These are phyloP conservation scores for Probaryconus sp. DNA, from an alignment of 1,140 invertebrate species.

Conservation along the genomic window DNA sequence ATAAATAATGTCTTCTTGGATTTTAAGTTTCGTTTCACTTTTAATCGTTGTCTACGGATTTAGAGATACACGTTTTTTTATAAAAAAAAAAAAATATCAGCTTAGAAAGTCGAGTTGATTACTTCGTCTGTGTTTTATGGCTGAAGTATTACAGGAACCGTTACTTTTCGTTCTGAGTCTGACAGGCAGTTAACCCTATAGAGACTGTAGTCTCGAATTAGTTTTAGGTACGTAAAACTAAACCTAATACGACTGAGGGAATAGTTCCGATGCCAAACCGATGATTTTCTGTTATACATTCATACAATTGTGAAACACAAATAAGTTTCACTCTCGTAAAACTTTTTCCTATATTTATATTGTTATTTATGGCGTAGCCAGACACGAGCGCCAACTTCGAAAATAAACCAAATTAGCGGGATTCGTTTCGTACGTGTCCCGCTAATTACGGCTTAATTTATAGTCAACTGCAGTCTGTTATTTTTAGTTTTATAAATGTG, in stretches of 20 bases:
- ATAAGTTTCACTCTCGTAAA: background rate
- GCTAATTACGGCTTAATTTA: no score
- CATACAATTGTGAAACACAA: background rate
- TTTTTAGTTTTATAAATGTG: no score
- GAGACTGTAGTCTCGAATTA: constrained; percentile 54
- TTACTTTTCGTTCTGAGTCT: constrained; percentile 53
- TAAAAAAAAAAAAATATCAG: constrained; percentile 19
- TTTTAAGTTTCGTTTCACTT: background rate
- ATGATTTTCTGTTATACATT: constrained; percentile 13
- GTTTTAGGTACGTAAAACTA: constrained; percentile 45
- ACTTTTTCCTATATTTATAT: no score
- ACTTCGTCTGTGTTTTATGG: constrained; percentile 45
- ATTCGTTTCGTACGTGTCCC: no score
- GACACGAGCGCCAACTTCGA: no score
- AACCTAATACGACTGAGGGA: constrained; percentile 13
- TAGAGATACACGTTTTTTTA: constrained; percentile 19
- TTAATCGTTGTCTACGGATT: background rate
- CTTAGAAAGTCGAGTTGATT: constrained; percentile 41
- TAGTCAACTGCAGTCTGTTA: no score
- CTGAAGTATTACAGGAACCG: constrained; percentile 50
- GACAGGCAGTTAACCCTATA: constrained; percentile 47
- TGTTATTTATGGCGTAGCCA: no score
- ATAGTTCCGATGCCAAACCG: constrained; percentile 19
- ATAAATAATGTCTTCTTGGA: no score
- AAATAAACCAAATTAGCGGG: no score